Base-by-base conservation (phyloP, 2,888 invertebrate genomes). In the Himalopsyche tibetana region DNA sequence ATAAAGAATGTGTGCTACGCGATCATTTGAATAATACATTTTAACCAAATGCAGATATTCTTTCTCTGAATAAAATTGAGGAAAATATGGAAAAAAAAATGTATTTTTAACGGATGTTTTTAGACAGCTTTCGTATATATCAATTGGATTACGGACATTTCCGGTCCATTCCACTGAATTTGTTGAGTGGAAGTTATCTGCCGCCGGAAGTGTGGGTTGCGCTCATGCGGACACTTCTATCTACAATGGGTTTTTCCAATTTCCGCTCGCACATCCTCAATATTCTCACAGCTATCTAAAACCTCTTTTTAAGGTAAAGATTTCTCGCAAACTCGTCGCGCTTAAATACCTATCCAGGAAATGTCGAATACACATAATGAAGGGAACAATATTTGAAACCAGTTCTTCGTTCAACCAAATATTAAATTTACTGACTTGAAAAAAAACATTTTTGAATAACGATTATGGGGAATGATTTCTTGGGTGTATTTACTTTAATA, bases 221-320 rank as follows among this genome's bases (percentile, higher is more conserved):
- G 63, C 63, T 63, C 63, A 63, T 63, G 63, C 63, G 63, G 63
- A 63, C 63, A 63, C 63, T 63, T 63, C 63, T 63, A 63, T 63
- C 63, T 63, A 63, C 63, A 63, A 63, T 63, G 63, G 45, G 81
- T 51, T 81, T 81, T 81, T 81, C 45, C 81, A 81, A 40, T 81
- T 81, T 81, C 81, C 81, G 81, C 81, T 42, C 51, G 45, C 81
- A 81, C 81, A 45, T 81, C 81, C 81, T 81, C n/a, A 63, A 63
- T 63, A 63, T 63, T 63, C 63, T 63, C 63, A 63, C 63, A 63
- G 63, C 63, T 63, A 63, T 63, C 63, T 19, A 63, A 63, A 63
- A 63, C 63, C 28, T 63, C 19, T 63, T 63, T 63, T 63, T 19
- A 63, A 63, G 19, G 63, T 28, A 63, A 63, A 63, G 63, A 11